Evolutionary conservation across 2,797 vertebrate species (phyloP), one percentile per base, ranked within the genome.

Genomic region (Falco cherrug): DNA sequence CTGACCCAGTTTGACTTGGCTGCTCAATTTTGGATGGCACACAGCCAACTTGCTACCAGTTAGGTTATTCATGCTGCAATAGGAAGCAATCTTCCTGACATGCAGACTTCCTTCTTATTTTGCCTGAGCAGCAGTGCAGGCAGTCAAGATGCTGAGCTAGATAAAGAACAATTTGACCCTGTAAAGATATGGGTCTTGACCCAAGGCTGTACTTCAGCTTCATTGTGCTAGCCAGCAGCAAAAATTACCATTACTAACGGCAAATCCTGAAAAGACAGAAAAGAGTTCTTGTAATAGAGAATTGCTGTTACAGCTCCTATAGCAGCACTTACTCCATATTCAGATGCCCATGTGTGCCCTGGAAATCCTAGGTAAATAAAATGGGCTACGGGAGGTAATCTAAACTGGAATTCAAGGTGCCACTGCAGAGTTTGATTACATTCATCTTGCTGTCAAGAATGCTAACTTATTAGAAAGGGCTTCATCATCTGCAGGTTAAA

Each of bases 71-170:
- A 96, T 88, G 87, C 94, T 95, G 90, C 95, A 97, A 97, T 98
- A 98, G 98, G 98, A 98, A 98, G 96, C 96, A 93, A 97, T 97
- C 97, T 96, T 90, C 92, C 95, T 97, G 96, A 92, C 96, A 97
- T 94, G 90, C 93, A 96, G 96, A 94, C 93, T 97, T 97, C 96
- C 97, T 97, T 95, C 90, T 96, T 92, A 87, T 96, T 93, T 94
- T 97, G 93, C 78, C 92, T 89, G 57, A 96, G 93, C 73, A 96
- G 78, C 54, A 88, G 64, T 78, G 79, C 31, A 89, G 60, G n/a
- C 70, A 80, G 54, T 48, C 94, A 87, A 95, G 92, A 94, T 88
- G 79, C 61, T 87, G 56, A 79, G 83, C 16, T 67, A 95, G 90
- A 95, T 95, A 96, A 89, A 93, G 90, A 92, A 76, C 48, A 65